These are phyloP conservation scores for Ooceraea biroi DNA, from an alignment of 1,140 invertebrate genomes.

Conservation along the genomic window DNA sequence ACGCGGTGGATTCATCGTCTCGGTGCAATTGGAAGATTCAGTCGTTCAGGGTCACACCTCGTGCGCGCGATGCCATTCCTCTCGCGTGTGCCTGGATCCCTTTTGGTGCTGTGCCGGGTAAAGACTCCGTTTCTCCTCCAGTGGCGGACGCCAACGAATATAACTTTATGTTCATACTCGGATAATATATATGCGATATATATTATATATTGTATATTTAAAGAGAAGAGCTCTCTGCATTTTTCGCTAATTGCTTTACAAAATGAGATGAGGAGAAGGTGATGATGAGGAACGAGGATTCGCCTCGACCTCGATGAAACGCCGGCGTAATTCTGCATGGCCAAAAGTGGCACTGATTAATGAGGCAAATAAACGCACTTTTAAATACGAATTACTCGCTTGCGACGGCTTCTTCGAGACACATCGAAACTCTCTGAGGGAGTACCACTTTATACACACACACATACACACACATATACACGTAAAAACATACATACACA, in stretches of 20 bases:
- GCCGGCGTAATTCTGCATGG: constrained; percentile 70
- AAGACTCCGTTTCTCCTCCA: not conserved
- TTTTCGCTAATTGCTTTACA: constrained; percentile 50
- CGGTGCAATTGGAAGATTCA: constrained; percentile 4
- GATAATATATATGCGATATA: constrained; percentile 28
- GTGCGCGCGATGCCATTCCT: not conserved
- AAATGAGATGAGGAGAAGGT: constrained; percentile 1
- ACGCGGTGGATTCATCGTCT: not conserved
- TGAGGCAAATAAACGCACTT: constrained; percentile 55
- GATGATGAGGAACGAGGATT: not conserved
- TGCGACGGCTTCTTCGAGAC: constrained; percentile 82
- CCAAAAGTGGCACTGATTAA: constrained; percentile 57
- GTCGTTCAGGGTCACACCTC: not conserved
- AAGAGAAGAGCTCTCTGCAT: constrained; percentile 19
- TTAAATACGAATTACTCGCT: constrained; percentile 72
- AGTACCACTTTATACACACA: constrained; percentile 42
- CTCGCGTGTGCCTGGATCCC: not conserved
- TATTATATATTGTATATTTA: constrained; percentile 11
- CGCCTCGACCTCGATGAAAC: constrained; percentile 20
- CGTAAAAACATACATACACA: constrained; percentile 13
- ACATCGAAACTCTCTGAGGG: constrained; percentile 79
- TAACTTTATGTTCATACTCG: constrained; percentile 33
- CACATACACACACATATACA: constrained; percentile 39
- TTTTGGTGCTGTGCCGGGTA: not conserved
- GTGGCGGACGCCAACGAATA: not conserved